Base-by-base conservation (phyloP, 1,140 invertebrate genomes). In the Bombus ignitus region DNA sequence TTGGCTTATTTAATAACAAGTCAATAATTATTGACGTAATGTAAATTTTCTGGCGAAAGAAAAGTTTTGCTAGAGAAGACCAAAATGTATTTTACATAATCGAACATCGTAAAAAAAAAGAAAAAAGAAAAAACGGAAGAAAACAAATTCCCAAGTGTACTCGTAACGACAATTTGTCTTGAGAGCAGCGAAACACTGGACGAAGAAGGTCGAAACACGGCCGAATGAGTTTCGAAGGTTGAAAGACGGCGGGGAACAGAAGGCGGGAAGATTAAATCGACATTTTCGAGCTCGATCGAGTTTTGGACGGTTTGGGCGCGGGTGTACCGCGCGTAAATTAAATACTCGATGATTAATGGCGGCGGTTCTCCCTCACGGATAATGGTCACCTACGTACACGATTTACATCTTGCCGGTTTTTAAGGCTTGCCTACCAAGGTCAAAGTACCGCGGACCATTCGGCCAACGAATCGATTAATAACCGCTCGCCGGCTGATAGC, bases 391-490 rank as follows among this genome's bases (percentile, higher is more conserved):
- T 73, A 87, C 81, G 74, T 87, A 91, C 91, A 84, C 89, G 89
- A 85, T 89, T 81, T 76, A 80, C 83, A 85, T 80, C 76, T 73
- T 37, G 77, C 28, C 68, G 79, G 83, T 62, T 62, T 53, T 81
- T 70, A 59, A 84, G 83, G 76, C 85, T 75, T 62, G 83, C 57
- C 88, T 88, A 59, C 62, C 86, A 87, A 87, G 84, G 86, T 86
- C 74, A 66, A 57, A 85, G 86, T 88, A 91, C 89, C 90, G 75
- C 57, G 75, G 90, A 91, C 90, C 89, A 76, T 84, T 92, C 87
- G 83, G 88, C 94, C 53, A 94, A 94, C 94, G 92, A 94, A 93
- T 94, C 92, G 94, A 94, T 95, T 94, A 95, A 94, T 95, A 93
- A 94, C 91, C 89, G 89, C 93, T 92, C 89, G 85, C 84, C 88